These are phyloP conservation scores for Amphiprion clarkii DNA, from an alignment of 2,797 vertebrate species.

Conservation along the genomic window DNA sequence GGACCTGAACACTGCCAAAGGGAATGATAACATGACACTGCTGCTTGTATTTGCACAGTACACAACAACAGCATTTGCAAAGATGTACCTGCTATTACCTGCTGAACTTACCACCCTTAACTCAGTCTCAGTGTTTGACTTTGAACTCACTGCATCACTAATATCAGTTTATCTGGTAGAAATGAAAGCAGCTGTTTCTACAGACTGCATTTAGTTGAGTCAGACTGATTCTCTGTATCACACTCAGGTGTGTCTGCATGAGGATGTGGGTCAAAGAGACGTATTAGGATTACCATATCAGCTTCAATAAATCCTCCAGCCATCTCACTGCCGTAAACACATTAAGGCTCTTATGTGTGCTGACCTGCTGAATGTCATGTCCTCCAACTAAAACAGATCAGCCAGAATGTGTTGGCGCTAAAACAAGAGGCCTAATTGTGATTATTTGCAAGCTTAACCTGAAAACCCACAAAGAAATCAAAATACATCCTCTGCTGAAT, in stretches of 20 bases:
- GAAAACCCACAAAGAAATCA: neutral
- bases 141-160: neutral
- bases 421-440: neutral
- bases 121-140: neutral
- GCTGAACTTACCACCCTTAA: neutral
- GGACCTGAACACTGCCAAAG: neutral
- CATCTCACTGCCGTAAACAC: conserved; percentile 45
- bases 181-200: conserved; percentile 3
- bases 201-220: too few species aligned
- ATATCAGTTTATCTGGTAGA: conserved; percentile 6
- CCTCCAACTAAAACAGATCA: conserved; percentile 42
- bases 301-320: conserved; percentile 60
- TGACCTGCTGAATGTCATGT: conserved; percentile 43
- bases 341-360: conserved; percentile 70
- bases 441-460: neutral
- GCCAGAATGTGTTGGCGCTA: neutral
- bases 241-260: conserved; percentile 16
- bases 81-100: too few species aligned
- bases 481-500: neutral
- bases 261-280: conserved; percentile 57
- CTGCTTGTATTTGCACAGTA: conserved; percentile 9
- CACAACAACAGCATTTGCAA: neutral
- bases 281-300: conserved; percentile 66
- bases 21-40: neutral
- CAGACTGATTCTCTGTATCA: neutral